phyloP scores from a whole-genome alignment of 92 coral and sea anemone species.

The Blastomussa wellsi region DNA sequence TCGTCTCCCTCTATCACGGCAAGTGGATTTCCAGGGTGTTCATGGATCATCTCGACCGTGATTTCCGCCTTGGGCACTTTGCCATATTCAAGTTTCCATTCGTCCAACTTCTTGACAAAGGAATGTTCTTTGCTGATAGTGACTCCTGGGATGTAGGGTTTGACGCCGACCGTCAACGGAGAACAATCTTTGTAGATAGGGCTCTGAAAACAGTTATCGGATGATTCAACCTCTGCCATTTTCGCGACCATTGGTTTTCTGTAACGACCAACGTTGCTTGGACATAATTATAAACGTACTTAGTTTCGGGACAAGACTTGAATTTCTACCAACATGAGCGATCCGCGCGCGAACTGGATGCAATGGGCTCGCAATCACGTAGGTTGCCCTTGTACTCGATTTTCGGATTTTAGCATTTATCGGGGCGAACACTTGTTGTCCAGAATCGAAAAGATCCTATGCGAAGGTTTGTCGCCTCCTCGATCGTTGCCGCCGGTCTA shows the following conservation, averaged over 20 bases:
- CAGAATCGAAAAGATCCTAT: not conserved
- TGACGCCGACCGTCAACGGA: not conserved
- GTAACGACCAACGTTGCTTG: too few species aligned
- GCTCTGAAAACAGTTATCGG: not conserved
- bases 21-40: conserved; percentile 10
- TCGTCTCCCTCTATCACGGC: conserved; percentile 21
- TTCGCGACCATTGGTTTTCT: too few species aligned
- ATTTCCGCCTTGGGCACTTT: not conserved
- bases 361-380: not conserved
- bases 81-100: not conserved
- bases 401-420: conserved; percentile 6
- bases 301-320: too few species aligned
- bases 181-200: not conserved
- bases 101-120: not conserved
- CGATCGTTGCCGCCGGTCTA: not conserved
- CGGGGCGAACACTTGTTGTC: not conserved
- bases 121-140: conserved; percentile 3
- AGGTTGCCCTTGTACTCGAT: not conserved
- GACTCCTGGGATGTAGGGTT: conserved; percentile 7
- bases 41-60: not conserved
- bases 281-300: too few species aligned
- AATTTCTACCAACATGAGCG: too few species aligned
- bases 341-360: not conserved
- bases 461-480: not conserved
- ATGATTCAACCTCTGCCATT: not conserved